Conservation (phyloP, 2,113 vertebrate genomes). For the Tyrannus savana region DNA sequence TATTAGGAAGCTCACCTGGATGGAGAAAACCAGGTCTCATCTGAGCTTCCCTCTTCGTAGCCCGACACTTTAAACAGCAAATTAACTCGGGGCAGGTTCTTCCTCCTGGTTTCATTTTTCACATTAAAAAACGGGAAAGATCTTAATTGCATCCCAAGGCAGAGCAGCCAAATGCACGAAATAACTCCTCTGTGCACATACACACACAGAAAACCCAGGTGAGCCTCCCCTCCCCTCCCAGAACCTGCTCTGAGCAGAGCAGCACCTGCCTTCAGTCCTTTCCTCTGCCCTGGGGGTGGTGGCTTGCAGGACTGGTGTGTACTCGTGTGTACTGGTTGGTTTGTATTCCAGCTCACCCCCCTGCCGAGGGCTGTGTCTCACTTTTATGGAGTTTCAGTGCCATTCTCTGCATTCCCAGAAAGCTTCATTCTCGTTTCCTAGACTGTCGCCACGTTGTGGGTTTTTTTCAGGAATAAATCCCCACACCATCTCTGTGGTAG, state of each 20-base stretch:
- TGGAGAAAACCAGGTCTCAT: neutral
- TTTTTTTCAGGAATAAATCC: neutral
- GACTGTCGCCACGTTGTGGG: accelerated
- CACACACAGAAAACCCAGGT: too few species aligned
- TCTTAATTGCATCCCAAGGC: neutral
- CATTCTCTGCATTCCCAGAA: neutral
- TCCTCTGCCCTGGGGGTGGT: neutral
- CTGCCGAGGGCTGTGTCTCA: neutral
- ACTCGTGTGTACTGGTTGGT: neutral
- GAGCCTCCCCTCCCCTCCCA: neutral
- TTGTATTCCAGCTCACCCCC: neutral
- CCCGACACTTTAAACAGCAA: neutral
- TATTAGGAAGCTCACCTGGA: neutral
- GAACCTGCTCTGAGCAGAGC: too few species aligned
- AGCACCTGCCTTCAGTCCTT: neutral
- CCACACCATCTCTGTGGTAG: neutral
- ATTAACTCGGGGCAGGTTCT: neutral
- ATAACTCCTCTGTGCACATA: neutral
- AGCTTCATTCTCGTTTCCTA: neutral
- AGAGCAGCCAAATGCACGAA: neutral
- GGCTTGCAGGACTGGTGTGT: neutral
- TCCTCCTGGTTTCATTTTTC: neutral
- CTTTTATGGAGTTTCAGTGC: neutral
- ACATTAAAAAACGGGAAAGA: neutral
- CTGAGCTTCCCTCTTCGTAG: neutral